phyloP scores from a whole-genome alignment of 1,140 invertebrate species.

The Asbolus verrucosus region DNA sequence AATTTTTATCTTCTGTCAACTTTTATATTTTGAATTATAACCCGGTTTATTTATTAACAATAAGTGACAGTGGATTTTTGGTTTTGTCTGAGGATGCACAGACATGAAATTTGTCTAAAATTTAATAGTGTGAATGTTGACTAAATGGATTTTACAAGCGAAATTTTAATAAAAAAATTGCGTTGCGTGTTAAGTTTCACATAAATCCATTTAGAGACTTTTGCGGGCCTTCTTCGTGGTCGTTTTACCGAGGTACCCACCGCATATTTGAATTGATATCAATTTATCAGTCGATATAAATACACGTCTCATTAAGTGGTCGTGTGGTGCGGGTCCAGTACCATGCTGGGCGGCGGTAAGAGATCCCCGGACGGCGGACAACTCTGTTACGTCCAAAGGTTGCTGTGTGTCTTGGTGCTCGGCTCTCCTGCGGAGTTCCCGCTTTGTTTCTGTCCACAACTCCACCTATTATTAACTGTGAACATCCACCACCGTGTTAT shows the following conservation, averaged over 20 bases:
- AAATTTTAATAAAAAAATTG: too few relatives aligned
- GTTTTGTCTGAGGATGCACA: too few relatives aligned
- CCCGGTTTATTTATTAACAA: too few relatives aligned
- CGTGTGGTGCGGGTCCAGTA: slow-evolving; percentile 22
- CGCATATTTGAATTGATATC: slow-evolving; percentile 23
- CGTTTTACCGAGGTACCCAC: slow-evolving; percentile 3
- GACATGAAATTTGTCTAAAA: too few relatives aligned
- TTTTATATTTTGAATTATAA: too few relatives aligned
- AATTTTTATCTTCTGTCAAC: too few relatives aligned
- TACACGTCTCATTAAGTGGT: slow-evolving; percentile 46
- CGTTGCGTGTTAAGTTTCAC: too few relatives aligned
- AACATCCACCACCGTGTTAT: slow-evolving; percentile 41
- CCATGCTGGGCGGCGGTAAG: slow-evolving; percentile 42
- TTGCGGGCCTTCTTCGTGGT: not conserved
- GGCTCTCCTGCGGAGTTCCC: slow-evolving; percentile 16
- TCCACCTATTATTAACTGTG: slow-evolving; percentile 49
- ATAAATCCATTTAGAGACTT: too few relatives aligned
- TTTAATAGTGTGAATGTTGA: too few relatives aligned
- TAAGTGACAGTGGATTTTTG: too few relatives aligned
- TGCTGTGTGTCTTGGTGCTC: not conserved
- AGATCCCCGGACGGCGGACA: slow-evolving; percentile 41
- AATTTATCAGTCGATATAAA: slow-evolving; percentile 43
- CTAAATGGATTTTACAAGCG: too few relatives aligned
- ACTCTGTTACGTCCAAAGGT: slow-evolving; percentile 36
- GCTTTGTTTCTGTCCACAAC: slow-evolving; percentile 48